These are phyloP conservation scores for Paratilapia polleni DNA, from an alignment of 2,113 vertebrate species.

Conservation along the genomic window DNA sequence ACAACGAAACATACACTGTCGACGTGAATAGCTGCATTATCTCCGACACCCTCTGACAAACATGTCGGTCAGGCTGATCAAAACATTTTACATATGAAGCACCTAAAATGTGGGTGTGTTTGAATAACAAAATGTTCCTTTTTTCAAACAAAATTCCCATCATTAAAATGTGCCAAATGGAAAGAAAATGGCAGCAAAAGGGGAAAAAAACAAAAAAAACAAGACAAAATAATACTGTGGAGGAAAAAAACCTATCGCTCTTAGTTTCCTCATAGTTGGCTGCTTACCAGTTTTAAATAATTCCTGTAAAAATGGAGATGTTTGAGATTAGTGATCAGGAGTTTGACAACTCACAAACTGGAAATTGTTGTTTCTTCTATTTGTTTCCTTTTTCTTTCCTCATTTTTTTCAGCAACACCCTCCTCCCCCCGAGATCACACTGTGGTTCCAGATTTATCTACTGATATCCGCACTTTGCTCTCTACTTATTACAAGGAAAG, in stretches of 20 bases:
- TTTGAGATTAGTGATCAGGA: neutral
- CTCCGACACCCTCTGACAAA: neutral
- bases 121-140: neutral
- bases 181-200: neutral
- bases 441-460: slow-evolving; percentile 82
- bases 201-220: neutral
- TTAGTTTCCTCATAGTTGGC: neutral
- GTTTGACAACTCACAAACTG: neutral
- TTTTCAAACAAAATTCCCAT: neutral
- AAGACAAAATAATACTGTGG: neutral
- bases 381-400: slow-evolving; percentile 7
- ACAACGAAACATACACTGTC: neutral
- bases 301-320: neutral
- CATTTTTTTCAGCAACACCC: slow-evolving; percentile 48
- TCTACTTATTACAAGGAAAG: slow-evolving; percentile 87
- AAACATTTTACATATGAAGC: neutral
- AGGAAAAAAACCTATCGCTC: neutral
- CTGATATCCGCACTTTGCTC: slow-evolving; percentile 83
- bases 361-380: neutral
- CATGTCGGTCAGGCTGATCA: neutral
- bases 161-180: neutral
- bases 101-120: neutral
- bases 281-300: neutral
- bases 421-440: slow-evolving; percentile 70
- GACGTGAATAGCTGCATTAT: slow-evolving; percentile 9